A percentile compares a stretch with the other conserved stretches of the same genome.
These are phyloP conservation scores for Manacus vitellinus DNA, from an alignment of 2,113 vertebrate genomes.

Conservation along the genomic window DNA sequence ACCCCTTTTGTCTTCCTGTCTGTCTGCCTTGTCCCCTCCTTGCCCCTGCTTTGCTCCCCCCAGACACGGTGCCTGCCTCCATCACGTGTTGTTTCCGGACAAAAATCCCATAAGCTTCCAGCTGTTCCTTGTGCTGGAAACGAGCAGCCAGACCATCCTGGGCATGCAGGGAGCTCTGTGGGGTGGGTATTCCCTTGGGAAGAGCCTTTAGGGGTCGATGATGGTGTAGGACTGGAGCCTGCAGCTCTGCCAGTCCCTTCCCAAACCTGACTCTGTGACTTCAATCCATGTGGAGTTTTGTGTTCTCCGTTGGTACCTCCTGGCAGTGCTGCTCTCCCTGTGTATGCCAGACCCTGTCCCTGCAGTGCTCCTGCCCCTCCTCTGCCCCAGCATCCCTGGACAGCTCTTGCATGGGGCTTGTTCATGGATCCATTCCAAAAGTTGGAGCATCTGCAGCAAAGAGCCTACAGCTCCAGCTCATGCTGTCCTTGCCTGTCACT, in stretches of 20 bases:
- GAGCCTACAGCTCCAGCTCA: rapidly evolving
- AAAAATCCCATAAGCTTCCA: not conserved
- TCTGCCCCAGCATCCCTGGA: not conserved
- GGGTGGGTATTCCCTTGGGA: not conserved
- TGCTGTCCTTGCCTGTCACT: not conserved
- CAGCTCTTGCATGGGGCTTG: rapidly evolving
- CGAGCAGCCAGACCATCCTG: rapidly evolving
- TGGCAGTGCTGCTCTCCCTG: not conserved
- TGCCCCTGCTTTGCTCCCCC: not conserved
- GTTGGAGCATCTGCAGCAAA: not conserved
- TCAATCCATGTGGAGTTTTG: rapidly evolving
- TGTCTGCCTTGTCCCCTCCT: not conserved
- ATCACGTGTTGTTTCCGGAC: not conserved
- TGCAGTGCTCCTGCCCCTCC: not conserved
- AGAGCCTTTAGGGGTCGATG: not conserved
- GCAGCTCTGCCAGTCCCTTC: not conserved
- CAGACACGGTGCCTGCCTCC: not conserved
- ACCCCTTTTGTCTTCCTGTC: not conserved
- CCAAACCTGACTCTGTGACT: rapidly evolving
- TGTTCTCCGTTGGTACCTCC: not conserved
- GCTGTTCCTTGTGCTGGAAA: not conserved
- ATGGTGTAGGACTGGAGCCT: not conserved
- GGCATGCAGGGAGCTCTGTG: not conserved
- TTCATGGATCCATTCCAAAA: not conserved
- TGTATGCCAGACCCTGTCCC: not conserved